Percentiles rank a stretch among this genome's conserved stretches.
Conservation (phyloP, 2,888 invertebrate genomes). For the Acanthoscelides obtectus region DNA sequence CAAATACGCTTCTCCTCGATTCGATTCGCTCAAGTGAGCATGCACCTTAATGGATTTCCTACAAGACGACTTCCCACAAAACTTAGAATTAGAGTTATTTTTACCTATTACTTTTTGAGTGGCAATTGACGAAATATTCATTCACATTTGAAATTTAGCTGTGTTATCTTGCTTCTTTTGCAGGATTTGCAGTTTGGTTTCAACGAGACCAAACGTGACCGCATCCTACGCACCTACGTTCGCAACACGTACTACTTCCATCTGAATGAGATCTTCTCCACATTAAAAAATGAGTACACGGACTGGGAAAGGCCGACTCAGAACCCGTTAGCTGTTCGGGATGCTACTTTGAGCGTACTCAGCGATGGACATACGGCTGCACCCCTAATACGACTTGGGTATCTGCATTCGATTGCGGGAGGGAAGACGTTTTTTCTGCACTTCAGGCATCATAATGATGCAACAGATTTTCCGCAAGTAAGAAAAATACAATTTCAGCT, state of each 20-base stretch:
- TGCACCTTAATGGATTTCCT: too few relatives aligned
- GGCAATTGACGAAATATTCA: too few relatives aligned
- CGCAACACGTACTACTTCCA: conserved; percentile 93
- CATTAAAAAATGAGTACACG: conserved; percentile 89
- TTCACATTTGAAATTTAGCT: too few relatives aligned
- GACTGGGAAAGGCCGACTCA: conserved; percentile 91
- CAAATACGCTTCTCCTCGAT: too few relatives aligned
- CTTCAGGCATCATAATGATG: conserved; percentile 77
- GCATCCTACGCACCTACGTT: conserved; percentile 85
- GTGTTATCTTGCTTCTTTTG: too few relatives aligned
- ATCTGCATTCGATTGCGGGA: conserved; percentile 72
- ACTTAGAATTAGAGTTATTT: too few relatives aligned
- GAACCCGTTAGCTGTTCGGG: conserved; percentile 80
- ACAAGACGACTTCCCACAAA: too few relatives aligned
- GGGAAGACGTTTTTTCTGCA: conserved; percentile 84
- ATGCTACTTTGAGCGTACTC: conserved; percentile 78
- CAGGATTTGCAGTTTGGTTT: conserved; percentile 83
- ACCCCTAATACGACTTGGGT: conserved; percentile 73
- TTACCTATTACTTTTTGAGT: too few relatives aligned
- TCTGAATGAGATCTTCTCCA: conserved; percentile 91
- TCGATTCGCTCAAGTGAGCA: too few relatives aligned
- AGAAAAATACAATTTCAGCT: too few relatives aligned
- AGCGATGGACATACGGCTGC: conserved; percentile 91
- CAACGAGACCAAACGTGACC: conserved; percentile 80
- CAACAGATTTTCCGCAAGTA: conserved; percentile 67